Conservation (phyloP, 2,888 invertebrate species). For the Acanthosepion pharaonis region DNA sequence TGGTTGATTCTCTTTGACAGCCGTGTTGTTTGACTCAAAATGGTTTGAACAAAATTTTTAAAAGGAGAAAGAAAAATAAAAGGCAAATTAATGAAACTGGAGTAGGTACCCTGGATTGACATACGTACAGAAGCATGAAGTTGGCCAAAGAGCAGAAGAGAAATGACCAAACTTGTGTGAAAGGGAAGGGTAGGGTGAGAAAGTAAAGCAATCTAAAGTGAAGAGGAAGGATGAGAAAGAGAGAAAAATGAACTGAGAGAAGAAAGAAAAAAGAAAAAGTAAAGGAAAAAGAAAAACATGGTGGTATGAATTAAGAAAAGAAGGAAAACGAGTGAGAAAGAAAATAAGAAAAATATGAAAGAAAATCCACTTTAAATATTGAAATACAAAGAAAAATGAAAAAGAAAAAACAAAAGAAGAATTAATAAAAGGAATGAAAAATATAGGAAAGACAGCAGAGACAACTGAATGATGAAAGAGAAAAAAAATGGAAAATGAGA, state of each 20-base stretch:
- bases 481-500: not conserved
- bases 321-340: not conserved
- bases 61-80: not conserved
- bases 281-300: not conserved
- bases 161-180: not conserved
- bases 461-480: not conserved
- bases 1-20: not conserved
- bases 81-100: not conserved
- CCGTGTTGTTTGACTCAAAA: conserved; percentile 15
- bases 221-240: not conserved
- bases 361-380: not conserved
- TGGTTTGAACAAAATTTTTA: not conserved
- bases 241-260: not conserved
- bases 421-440: not conserved
- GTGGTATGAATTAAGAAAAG: too few relatives aligned
- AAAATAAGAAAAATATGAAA: not conserved
- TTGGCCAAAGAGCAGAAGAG: not conserved
- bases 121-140: not conserved
- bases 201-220: not conserved
- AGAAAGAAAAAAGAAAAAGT: not conserved
- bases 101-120: not conserved
- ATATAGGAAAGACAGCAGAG: too few relatives aligned
- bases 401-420: not conserved
- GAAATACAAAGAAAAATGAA: not conserved
- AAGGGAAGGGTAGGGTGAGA: not conserved